Conservation (phyloP, 2,797 vertebrate genomes). For the Manis crassicaudata region DNA sequence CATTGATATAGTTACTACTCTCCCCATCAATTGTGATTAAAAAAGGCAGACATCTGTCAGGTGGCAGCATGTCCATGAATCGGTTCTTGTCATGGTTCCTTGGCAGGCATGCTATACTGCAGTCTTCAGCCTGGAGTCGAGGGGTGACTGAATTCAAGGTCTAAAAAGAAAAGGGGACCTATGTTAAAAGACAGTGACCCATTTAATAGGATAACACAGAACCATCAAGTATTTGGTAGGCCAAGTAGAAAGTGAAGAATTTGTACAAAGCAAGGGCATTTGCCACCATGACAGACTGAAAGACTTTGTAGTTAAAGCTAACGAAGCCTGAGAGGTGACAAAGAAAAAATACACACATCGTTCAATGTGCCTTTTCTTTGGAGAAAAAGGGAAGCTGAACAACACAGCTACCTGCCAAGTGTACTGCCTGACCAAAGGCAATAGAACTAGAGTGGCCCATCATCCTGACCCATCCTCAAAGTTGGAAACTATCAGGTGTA, state of each 20-base stretch:
- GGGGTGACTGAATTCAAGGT: constrained; percentile 99
- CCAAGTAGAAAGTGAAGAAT: constrained; percentile 42
- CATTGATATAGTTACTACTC: constrained; percentile 99
- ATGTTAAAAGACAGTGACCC: constrained; percentile 68
- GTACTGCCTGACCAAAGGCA: constrained; percentile 7
- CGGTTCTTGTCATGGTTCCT: constrained; percentile 99
- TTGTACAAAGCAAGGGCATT: neutral
- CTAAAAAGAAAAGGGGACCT: constrained; percentile 83
- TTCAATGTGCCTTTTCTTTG: neutral
- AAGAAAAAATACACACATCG: neutral
- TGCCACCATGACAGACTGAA: neutral
- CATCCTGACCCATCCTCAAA: constrained; percentile 6
- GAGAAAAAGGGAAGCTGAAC: constrained; percentile 27
- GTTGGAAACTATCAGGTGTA: constrained; percentile 19
- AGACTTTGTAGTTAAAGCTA: constrained; percentile 26
- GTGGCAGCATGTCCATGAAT: constrained; percentile 99
- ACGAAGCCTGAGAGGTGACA: constrained; percentile 47
- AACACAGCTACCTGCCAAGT: neutral
- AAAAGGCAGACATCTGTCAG: constrained; percentile 99
- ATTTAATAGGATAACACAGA: neutral
- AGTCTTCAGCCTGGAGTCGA: constrained; percentile 98
- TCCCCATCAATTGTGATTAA: constrained; percentile 99
- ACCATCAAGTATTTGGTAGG: neutral
- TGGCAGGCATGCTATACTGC: constrained; percentile 98
- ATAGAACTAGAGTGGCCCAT: neutral